phyloP scores from a whole-genome alignment of 2,113 vertebrate genomes.

The Crotalus viridis region DNA sequence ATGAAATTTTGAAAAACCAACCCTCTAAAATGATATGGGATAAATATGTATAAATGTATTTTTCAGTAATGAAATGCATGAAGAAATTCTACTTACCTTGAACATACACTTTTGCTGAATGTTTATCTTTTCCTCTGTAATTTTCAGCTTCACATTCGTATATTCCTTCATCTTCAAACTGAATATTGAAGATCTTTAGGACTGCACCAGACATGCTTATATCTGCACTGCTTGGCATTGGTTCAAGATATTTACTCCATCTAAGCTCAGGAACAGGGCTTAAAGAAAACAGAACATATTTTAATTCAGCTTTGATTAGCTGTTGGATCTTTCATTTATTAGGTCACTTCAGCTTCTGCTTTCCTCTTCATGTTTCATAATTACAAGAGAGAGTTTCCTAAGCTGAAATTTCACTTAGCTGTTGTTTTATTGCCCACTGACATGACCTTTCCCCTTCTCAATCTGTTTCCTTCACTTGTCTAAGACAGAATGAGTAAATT shows the following conservation, averaged over 20 bases:
- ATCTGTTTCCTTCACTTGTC: background rate
- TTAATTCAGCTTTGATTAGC: background rate
- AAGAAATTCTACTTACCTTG: conserved; percentile 75
- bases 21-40: background rate
- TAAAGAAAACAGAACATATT: conserved; percentile 34
- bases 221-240: conserved; percentile 81
- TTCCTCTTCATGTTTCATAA: conserved; percentile 20
- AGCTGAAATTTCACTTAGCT: background rate
- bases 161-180: conserved; percentile 85
- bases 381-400: conserved; percentile 20
- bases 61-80: conserved; percentile 11
- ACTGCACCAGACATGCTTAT: conserved; percentile 84
- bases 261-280: conserved; percentile 92
- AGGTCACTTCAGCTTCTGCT: background rate
- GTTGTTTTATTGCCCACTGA: background rate
- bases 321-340: background rate
- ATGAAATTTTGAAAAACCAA: background rate
- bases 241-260: conserved; percentile 85
- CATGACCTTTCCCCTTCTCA: background rate
- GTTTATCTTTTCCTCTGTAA: conserved; percentile 87
- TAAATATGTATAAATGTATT: conserved; percentile 16
- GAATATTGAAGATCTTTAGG: conserved; percentile 88
- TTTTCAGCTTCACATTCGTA: conserved; percentile 93
- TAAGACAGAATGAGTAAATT: background rate
- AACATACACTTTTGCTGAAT: conserved; percentile 82